A percentile compares a stretch with the other conserved stretches of the same genome.
phyloP scores from a whole-genome alignment of 2,113 vertebrate species.

The Datnioides undecimradiatus region DNA sequence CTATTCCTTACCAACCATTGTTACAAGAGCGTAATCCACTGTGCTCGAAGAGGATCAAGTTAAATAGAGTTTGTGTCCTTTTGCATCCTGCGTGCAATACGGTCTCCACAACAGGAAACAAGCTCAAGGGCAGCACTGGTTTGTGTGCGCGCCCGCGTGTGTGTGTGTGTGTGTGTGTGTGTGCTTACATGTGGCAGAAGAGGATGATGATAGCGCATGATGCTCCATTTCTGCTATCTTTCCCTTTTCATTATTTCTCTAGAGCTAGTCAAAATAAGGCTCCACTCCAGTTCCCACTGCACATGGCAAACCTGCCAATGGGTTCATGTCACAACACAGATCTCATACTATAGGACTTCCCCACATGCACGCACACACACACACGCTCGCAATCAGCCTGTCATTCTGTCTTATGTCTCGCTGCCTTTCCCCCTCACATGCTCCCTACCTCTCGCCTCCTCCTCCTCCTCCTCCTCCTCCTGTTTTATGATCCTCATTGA shows the following conservation, averaged over 20 bases:
- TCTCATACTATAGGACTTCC: conserved; percentile 14
- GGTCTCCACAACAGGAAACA: conserved; percentile 15
- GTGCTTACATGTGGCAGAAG: not conserved
- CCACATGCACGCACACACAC: conserved; percentile 21
- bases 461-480: no score
- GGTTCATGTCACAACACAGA: conserved; percentile 29
- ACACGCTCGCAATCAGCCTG: conserved; percentile 3
- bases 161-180: not conserved
- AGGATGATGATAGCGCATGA: conserved; percentile 26
- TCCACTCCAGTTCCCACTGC: conserved; percentile 38
- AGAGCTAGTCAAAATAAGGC: conserved; percentile 49
- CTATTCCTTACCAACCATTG: conserved; percentile 9
- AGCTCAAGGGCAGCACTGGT: conserved; percentile 9
- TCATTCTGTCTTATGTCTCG: not conserved
- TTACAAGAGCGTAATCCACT: not conserved
- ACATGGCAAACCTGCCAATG: conserved; percentile 40
- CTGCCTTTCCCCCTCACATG: conserved; percentile 9
- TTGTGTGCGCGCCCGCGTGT: not conserved
- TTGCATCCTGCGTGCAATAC: conserved; percentile 28
- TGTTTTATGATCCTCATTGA: conserved; percentile 35
- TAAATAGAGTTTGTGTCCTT: conserved; percentile 46
- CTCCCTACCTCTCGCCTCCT: not conserved
- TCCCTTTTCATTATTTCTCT: conserved; percentile 61
- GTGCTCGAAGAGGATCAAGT: conserved; percentile 29
- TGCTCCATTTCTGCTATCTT: conserved; percentile 60